Base-by-base conservation (phyloP, 2,888 invertebrate species). In the Acleris emargana region DNA sequence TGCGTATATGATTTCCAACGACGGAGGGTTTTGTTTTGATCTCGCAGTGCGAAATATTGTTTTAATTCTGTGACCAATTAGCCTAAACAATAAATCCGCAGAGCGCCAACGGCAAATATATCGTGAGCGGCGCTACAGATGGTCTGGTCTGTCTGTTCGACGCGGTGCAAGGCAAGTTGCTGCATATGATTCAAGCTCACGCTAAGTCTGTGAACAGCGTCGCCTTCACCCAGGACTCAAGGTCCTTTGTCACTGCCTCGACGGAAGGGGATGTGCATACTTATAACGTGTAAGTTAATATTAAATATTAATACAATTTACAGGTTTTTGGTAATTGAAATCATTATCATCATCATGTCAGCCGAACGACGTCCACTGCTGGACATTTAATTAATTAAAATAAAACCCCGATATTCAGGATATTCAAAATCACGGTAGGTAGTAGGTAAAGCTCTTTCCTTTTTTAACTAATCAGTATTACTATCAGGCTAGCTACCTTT, bases 111-210 rank as follows among this genome's bases (percentile, higher is more conserved):
- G 97, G 97, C 6, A 97, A 96, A 88, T 97, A 96, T 80, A 96
- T 99, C 74, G 98, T 98, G 0, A 96, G 97, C 78, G 99, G 99
- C 11, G 97, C 98, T 1, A 96, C 97, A 62, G 98, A 98, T 84
- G 99, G 99, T 2, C 96, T 97, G 68, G 97, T 99, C 16, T 97
- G 97, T 77, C 96, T 99, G 67, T 97, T 99, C 84, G 98, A 99
- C 86, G 96, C 98, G 22, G 94, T 95, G 0, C 89, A 93, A 74
- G 97, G 96, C 62, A 98, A 97, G 89, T 94, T 98, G 20, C 94
- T 97, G 6, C 97, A 98, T 81, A 97, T 98, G 0, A 88, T 99
- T 11, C 97, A 98, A 90, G 98, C 98, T 32, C 99, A 99, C 82
- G 97, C 97, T 16, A 96, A 97, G 95, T 96, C 98, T 0, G 96